Base-by-base conservation (phyloP, 2,888 invertebrate genomes). In the Atrina japonica region DNA sequence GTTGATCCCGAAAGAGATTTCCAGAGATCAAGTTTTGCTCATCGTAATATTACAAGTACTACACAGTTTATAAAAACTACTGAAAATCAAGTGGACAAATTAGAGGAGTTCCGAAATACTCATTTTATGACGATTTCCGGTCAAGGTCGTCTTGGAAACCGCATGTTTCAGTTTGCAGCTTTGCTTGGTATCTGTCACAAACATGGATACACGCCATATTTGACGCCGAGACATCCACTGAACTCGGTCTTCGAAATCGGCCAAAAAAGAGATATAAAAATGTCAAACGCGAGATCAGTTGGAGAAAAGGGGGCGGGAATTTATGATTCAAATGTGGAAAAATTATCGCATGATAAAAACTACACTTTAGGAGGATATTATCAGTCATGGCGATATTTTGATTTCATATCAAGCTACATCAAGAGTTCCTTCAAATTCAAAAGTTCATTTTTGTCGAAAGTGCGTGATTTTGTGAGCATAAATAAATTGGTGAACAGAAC, bases 381-480 rank as follows among this genome's bases (percentile, higher is more conserved):
- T 47, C 85, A 85, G 64, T 81, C 82, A 0, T 85, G 82, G 82
- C 80, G 77, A 64, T 83, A 83, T 59, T 85, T 85, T 59, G 47
- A 63, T 5, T 66, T 75, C 27, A 68, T 71, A 2, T 55, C 60
- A 40, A 25, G 73, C 3, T 40, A 49, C 14, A 56, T 84, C 0
- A 53, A 70, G 18, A 59, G 70, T 14, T 72, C 76, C 23, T 82
- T 83, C 43, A 76, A 59, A 29, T 75, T 84, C 7, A 80, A 74
- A 43, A 45, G 43, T 2, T 23, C 56, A 21, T 74, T 75, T 41
- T 7, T 64, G 11, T 47, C 61, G 7, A 60, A 68, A 53, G 79
- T 79, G 5, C 47, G 35, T 7, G 25, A 67, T 23, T 63, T 64
- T 11, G 27, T 75, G 1, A 45, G 35, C 1, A 74, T 67, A 16